Percentiles rank a stretch among this genome's conserved stretches.
Evolutionary conservation across 2,113 vertebrate genomes (phyloP).

Genomic region (Gallinago media): DNA sequence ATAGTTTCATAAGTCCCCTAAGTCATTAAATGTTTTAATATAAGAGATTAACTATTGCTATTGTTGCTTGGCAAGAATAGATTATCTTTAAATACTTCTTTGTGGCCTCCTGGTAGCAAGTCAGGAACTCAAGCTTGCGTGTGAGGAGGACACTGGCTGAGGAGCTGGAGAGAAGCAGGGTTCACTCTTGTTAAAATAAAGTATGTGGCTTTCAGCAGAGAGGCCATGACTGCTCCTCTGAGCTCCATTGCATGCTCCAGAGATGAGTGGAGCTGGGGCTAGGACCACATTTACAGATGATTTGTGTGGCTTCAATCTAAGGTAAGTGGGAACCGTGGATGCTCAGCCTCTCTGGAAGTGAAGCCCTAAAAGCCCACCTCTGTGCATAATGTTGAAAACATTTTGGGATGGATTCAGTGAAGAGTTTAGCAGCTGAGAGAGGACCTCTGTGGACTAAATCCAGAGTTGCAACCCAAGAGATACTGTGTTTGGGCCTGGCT

Average conservation of each 20-base stretch:
- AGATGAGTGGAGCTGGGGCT: neutral
- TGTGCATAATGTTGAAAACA: neutral
- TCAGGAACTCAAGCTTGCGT: neutral
- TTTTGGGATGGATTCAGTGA: neutral
- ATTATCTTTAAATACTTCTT: slow-evolving; percentile 45
- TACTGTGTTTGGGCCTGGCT: neutral
- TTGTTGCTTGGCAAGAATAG: neutral
- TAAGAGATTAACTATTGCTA: slow-evolving; percentile 18
- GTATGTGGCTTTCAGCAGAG: fast-evolving
- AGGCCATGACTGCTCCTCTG: neutral
- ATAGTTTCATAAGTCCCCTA: slow-evolving; percentile 54
- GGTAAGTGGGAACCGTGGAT: neutral
- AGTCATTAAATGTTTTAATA: slow-evolving; percentile 28
- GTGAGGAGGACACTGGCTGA: neutral
- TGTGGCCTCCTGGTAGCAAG: neutral
- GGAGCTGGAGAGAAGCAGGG: neutral
- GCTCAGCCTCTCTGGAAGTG: neutral
- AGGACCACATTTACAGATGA: neutral
- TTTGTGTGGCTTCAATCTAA: neutral
- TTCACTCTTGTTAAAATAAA: neutral
- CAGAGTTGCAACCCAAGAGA: neutral
- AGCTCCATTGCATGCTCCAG: neutral
- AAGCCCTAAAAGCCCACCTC: neutral
- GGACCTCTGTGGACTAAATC: neutral
- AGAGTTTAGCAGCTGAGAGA: neutral